Conservation (phyloP, 2,797 vertebrate species). For the Borostomias antarcticus region DNA sequence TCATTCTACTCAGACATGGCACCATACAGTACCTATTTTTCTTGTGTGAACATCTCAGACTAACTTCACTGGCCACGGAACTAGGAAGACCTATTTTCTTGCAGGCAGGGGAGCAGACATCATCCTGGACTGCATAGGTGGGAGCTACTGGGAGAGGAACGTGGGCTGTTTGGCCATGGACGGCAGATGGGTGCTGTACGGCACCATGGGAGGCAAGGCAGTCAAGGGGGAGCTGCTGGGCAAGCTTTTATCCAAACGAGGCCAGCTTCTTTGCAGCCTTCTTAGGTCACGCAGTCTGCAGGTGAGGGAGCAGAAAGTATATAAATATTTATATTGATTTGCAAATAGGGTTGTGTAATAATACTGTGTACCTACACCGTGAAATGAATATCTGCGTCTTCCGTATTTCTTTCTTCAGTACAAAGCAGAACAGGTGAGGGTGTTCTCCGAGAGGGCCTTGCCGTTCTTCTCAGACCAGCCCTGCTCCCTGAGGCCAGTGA, state of each 20-base stretch:
- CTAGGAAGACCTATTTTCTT: neutral
- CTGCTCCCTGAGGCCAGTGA: slow-evolving; percentile 65
- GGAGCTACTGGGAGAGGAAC: slow-evolving; percentile 83
- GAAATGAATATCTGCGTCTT: neutral
- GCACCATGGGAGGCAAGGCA: slow-evolving; percentile 76
- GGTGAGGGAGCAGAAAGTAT: slow-evolving; percentile 40
- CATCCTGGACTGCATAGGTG: slow-evolving; percentile 86
- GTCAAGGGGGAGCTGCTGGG: slow-evolving; percentile 80
- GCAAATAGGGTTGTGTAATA: too few species aligned
- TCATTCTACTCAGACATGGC: neutral
- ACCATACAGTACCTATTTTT: neutral
- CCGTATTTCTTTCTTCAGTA: slow-evolving; percentile 71
- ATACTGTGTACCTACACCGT: neutral
- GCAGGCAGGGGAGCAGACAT: slow-evolving; percentile 82
- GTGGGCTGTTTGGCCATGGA: slow-evolving; percentile 78
- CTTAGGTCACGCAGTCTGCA: slow-evolving; percentile 78
- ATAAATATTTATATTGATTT: neutral
- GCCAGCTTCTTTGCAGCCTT: slow-evolving; percentile 78
- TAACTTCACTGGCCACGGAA: neutral
- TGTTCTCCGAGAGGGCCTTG: slow-evolving; percentile 74
- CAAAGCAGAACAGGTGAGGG: slow-evolving; percentile 79
- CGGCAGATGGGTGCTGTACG: slow-evolving; percentile 86
- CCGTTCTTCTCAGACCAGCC: slow-evolving; percentile 69
- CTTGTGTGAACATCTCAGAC: slow-evolving; percentile 27
- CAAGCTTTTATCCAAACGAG: slow-evolving; percentile 82